Base-by-base conservation (phyloP, 35 echinoderm and acorn worm genomes). In the Apostichopus californicus region DNA sequence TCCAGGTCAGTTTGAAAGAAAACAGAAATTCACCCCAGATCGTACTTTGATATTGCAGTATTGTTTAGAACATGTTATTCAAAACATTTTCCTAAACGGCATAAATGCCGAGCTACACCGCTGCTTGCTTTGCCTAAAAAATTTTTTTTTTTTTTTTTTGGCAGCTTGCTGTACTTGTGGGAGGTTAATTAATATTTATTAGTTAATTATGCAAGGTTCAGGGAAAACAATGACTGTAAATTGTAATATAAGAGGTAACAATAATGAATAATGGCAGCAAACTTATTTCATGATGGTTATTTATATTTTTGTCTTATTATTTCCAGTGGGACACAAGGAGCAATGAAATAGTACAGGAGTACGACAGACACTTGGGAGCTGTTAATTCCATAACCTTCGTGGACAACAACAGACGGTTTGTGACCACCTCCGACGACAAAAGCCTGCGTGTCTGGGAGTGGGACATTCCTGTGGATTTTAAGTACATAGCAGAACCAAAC, bases 311-410 rank as follows among this genome's bases (percentile, higher is more conserved):
- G 26, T 88, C 12, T 81, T 60, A 24, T 92, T 89, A 46, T 58
- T 78, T 81, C 11, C 77, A 99, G 97, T 99, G 95, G 95, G 97
- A 99, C 84, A 94, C 92, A 7, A 91, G 95, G 88, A 89, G 90
- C 17, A 93, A 96, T 59, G 97, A 99, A 78, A 96, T 99, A 5
- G 95, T 96, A 21, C 97, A 99, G 68, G 97, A 99, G 70, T 99
- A 99, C 79, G 97, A 99, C 87, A 85, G 97, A 18, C 97, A 99
- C 90, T 57, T 99, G 87, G 97, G 97, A 26, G 97, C 97, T 0
- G 97, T 99, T 75, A 99, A 99, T 88, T 96, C 95, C 55, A 99
- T 99, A 86, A 96, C 95, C n/a, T 99, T 99, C 87, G 93, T 99
- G 9, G 97, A 99, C 86, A 90, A 96, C 75, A 94, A 94, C 85